These are phyloP conservation scores for Kuschelorhynchus macadamiae DNA, from an alignment of 2,888 invertebrate genomes.

Conservation along the genomic window DNA sequence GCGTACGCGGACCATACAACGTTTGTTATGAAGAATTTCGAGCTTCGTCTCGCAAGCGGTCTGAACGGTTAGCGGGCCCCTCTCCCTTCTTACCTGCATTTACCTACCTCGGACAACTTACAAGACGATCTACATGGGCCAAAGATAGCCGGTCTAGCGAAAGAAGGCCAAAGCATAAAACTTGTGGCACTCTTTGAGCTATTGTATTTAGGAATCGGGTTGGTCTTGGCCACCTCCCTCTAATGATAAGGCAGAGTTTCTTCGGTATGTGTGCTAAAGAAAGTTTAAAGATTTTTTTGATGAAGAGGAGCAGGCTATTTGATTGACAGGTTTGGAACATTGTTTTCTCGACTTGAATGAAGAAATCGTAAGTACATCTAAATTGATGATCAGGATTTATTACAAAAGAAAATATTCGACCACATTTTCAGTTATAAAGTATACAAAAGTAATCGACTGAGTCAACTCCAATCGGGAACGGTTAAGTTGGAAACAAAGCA, in stretches of 20 bases:
- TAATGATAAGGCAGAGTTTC: slow-evolving; percentile 30
- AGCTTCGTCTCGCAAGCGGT: slow-evolving; percentile 38
- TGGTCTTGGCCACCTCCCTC: slow-evolving; percentile 36
- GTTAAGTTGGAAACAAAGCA: no score
- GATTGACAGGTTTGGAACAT: neutral
- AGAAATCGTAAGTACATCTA: no score
- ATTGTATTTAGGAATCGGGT: slow-evolving; percentile 33
- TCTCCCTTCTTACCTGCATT: slow-evolving; percentile 36
- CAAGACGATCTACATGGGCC: neutral
- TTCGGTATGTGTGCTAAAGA: slow-evolving; percentile 42
- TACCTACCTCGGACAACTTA: slow-evolving; percentile 39
- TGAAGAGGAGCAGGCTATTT: neutral
- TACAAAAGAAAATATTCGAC: no score
- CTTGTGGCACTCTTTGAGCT: slow-evolving; percentile 23
- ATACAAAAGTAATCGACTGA: no score
- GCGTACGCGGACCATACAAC: slow-evolving; percentile 35
- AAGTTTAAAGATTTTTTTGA: slow-evolving; percentile 25
- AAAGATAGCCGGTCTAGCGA: slow-evolving; percentile 12
- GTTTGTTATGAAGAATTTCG: slow-evolving; percentile 48
- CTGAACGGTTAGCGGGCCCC: slow-evolving; percentile 42
- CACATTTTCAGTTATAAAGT: no score
- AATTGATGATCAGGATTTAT: no score
- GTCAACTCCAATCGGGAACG: no score
- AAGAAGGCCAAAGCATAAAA: slow-evolving; percentile 32
- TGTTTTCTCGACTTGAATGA: no score